Evolutionary conservation across 1,140 invertebrate genomes (phyloP).

Genomic region (Drosophila nebulosa): DNA sequence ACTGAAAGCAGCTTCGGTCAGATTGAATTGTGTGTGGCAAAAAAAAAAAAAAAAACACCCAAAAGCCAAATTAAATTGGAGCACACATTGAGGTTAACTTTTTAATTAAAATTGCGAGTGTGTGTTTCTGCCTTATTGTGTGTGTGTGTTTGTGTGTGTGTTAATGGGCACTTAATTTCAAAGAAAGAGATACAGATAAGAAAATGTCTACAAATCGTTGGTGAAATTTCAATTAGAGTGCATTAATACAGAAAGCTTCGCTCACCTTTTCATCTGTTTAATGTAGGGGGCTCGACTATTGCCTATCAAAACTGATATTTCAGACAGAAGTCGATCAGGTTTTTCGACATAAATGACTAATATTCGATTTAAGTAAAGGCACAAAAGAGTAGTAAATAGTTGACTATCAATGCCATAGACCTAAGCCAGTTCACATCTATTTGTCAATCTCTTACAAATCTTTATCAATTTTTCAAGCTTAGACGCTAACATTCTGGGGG

Average conservation of each 20-base stretch:
- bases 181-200: background rate
- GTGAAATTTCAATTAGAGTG: background rate
- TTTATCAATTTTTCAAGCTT: background rate
- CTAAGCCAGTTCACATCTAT: background rate
- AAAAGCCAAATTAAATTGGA: slow-evolving; percentile 32
- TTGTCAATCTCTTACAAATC: background rate
- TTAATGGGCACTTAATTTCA: background rate
- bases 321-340: no score
- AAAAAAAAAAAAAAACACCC: background rate
- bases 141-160: background rate
- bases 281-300: background rate
- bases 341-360: no score
- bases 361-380: no score
- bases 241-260: background rate
- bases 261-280: background rate
- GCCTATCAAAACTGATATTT: background rate
- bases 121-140: no score
- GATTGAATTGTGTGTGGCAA: background rate
- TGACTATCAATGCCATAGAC: background rate
- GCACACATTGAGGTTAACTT: slow-evolving; percentile 21
- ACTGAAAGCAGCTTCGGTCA: background rate
- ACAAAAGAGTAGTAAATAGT: background rate
- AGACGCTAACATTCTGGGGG: background rate
- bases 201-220: background rate
- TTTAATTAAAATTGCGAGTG: slow-evolving; percentile 24